Percentiles rank a stretch among this genome's conserved stretches.
Conservation (phyloP, 1,140 invertebrate genomes). For the Hesperophylax magnus region DNA sequence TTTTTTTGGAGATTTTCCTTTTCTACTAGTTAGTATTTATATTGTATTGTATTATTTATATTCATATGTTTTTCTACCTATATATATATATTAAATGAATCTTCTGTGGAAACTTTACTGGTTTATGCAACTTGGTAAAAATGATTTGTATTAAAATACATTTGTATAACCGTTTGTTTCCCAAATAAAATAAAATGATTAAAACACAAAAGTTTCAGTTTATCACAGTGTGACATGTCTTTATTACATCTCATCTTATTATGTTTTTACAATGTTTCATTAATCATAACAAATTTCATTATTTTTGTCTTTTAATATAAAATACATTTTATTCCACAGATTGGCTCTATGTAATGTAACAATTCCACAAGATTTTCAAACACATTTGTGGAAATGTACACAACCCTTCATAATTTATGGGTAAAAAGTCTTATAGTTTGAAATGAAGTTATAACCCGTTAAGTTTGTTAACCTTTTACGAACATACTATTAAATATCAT, state of each 20-base stretch:
- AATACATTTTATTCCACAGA: conserved; percentile 41
- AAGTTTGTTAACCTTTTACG: neutral
- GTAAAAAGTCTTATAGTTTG: neutral
- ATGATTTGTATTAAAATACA: too few relatives aligned
- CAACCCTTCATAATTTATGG: neutral
- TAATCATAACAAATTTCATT: conserved; percentile 42
- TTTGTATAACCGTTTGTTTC: too few relatives aligned
- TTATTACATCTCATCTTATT: conserved; percentile 49
- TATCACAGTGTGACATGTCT: conserved; percentile 55
- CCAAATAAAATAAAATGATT: too few relatives aligned
- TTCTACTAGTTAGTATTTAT: too few relatives aligned
- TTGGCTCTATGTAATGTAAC: neutral
- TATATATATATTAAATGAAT: too few relatives aligned
- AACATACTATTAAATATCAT: too few relatives aligned
- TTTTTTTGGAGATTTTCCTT: too few relatives aligned
- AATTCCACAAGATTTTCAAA: conserved; percentile 13
- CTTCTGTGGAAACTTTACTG: too few relatives aligned
- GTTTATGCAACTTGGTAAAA: too few relatives aligned
- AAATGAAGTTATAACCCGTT: neutral
- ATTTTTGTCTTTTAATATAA: conserved; percentile 52
- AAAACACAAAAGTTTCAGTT: conserved; percentile 42
- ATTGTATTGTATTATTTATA: too few relatives aligned
- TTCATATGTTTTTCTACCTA: too few relatives aligned
- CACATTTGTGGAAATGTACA: neutral
- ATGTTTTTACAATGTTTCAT: conserved; percentile 42